Evolutionary conservation across 2,888 invertebrate species (phyloP), one percentile per base, ranked within the genome.

Genomic region (Desoria tigrina): DNA sequence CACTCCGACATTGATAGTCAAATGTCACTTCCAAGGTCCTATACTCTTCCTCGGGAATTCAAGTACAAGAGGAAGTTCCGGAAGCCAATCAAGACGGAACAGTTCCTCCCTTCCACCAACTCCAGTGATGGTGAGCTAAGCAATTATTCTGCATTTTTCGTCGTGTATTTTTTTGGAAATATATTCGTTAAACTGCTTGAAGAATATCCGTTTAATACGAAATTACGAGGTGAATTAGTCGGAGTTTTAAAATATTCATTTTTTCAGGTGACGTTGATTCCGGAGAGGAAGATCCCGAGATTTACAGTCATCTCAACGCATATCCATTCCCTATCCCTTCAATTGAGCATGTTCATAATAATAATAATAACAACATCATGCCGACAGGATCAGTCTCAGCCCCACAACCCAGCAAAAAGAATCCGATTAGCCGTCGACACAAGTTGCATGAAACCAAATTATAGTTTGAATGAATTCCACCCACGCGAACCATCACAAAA

Each of bases 21-120:
- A 85, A 85, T 92, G 74, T 91, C 91, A 1, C 81, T 92, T 61
- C 92, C 92, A 0, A 85, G 92, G 24, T 91, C 90, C 28, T 92
- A 92, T 79, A 92, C 92, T 0, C 81, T 92, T 57, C 92, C 92
- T 1, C 85, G 91, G 18, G 90, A 92, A 81, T 92, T 92, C 81
- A 89, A 90, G 77, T 92, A 90, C 82, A 88, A 88, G 82, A 81
- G 88, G 39, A 81, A 79, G 67, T 82, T 83, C 39, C 79, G 84
- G 69, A 84, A 87, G 72, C 82, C 85, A 61, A 81, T 87, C 66
- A 83, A 86, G 71, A 81, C 86, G 64, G 86, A 88, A 78, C 86
- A 88, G 71, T 88, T 88, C 77, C 84, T 89, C 24, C 87, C 89
- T 11, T 90, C 90, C 74, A 91, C 90, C 42, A 92, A 92, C 78